A percentile compares a stretch with the other conserved stretches of the same genome.
These are phyloP conservation scores for Eupithecia centaureata DNA, from an alignment of 2,888 invertebrate species.

Conservation along the genomic window DNA sequence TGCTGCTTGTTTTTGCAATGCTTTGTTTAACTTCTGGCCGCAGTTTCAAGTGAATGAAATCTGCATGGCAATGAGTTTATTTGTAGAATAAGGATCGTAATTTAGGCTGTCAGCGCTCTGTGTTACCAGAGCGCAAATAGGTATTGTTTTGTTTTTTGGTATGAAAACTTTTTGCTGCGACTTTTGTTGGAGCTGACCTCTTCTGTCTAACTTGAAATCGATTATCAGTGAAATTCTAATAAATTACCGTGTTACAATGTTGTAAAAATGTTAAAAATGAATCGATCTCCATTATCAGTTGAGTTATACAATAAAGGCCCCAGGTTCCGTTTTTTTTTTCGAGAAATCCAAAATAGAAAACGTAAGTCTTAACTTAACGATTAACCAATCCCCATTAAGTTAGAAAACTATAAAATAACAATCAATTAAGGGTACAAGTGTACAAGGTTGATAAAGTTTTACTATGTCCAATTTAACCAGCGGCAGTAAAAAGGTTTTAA, in stretches of 20 bases:
- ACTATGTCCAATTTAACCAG: constrained; percentile 23
- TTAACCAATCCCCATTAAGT: not conserved
- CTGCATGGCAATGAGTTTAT: constrained; percentile 31
- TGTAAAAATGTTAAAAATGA: no score
- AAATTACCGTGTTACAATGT: no score
- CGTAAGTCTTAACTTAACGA: no score
- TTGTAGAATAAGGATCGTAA: constrained; percentile 17
- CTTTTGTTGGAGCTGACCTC: no score
- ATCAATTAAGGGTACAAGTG: constrained; percentile 11
- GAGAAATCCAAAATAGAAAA: no score
- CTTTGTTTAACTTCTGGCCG: constrained; percentile 32
- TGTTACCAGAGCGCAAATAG: constrained; percentile 1
- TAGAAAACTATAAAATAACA: constrained; percentile 3
- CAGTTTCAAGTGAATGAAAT: constrained; percentile 33
- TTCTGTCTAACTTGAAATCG: no score
- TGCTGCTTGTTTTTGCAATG: constrained; percentile 23
- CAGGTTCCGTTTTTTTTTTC: not conserved
- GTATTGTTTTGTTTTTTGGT: not conserved
- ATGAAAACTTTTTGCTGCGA: not conserved
- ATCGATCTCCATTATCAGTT: no score
- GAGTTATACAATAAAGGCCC: no score
- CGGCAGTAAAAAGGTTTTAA: constrained; percentile 47
- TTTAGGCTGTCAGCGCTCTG: constrained; percentile 7
- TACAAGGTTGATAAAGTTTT: constrained; percentile 26
- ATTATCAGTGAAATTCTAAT: no score